Evolutionary conservation across 35 echinoderm and acorn worm genomes (phyloP).

Genomic region (Heliocidaris tuberculata): DNA sequence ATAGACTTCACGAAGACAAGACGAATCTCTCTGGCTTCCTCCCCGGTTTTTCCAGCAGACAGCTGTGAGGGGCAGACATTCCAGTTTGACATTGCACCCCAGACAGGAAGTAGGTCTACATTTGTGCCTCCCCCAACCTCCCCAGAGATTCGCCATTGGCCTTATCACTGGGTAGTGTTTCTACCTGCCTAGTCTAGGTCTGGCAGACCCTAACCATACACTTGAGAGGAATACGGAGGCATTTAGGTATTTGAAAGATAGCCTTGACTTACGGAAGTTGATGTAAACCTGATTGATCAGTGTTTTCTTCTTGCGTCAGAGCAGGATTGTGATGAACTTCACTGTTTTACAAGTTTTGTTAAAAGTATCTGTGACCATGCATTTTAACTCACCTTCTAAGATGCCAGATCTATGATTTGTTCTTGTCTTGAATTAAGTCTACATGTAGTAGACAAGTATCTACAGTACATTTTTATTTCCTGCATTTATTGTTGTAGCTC

Average conservation of each 20-base stretch:
- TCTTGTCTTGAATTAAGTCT: too few species aligned
- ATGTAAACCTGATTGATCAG: too few species aligned
- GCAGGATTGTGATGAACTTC: too few species aligned
- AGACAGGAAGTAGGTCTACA: conserved; percentile 29
- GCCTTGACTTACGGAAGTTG: neutral
- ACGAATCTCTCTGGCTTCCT: neutral
- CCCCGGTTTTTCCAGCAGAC: neutral
- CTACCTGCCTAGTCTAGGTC: neutral
- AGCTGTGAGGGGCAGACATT: conserved; percentile 25
- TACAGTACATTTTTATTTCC: too few species aligned
- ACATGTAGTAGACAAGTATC: too few species aligned
- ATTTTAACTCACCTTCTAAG: too few species aligned
- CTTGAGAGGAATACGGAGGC: neutral
- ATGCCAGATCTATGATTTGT: too few species aligned
- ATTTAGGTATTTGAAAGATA: neutral
- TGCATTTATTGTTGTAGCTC: too few species aligned
- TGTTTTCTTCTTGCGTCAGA: too few species aligned
- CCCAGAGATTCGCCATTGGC: neutral
- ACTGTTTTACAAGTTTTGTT: too few species aligned
- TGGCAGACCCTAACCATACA: neutral
- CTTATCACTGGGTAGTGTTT: conserved; percentile 37
- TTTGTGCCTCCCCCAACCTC: conserved; percentile 40
- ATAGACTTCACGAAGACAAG: neutral
- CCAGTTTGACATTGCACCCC: conserved; percentile 41
- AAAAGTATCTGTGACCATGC: too few species aligned